Base-by-base conservation (phyloP, 2,888 invertebrate species). In the Scaptomyza tumidula region DNA sequence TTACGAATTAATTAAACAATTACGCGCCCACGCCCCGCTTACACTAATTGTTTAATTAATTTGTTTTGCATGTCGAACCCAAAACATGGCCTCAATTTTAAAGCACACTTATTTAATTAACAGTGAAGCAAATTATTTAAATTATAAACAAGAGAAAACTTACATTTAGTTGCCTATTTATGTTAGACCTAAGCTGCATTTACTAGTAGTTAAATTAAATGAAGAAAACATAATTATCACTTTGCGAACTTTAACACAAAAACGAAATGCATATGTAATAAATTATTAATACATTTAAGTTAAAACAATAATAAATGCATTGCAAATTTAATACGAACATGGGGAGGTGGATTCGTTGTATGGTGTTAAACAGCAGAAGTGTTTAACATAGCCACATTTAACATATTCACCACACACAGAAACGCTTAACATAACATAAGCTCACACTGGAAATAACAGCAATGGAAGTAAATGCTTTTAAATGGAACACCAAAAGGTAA, bases 181-280 rank as follows among this genome's bases (percentile, higher is more conserved):
- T 86, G 86, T 82, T 90, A 89, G 80, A 77, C 53, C 69, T 92
- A 92, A 91, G 91, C 86, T 81, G 91, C 91, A 92, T 91, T 92
- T 92, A 91, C 83, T 92, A 92, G 92, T 88, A 82, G 83, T 77
- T 87, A 86, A 90, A 71, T 73, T 72, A 71, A 57, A 71, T 9
- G 45, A 49, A 35, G 1, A 35, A 43, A 39, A 52, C 27, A 31
- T 2, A 14, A 46, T 41, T 4, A 31, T 7, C 16, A 35, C 14
- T 50, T 58, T 19, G 56, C 48, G 16, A 41, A 39, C 44, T 56
- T 64, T 29, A 19, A 45, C 59, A 41, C 39, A 65, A 44, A 61
- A 70, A 44, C 49, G 44, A 71, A 59, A 64, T 62, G 64, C 62
- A 67, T 59, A 76, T 80, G 76, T 76, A 80, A 78, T 76, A 81